These are phyloP conservation scores for Pituophis catenifer DNA, from an alignment of 2,113 vertebrate genomes.

Conservation along the genomic window DNA sequence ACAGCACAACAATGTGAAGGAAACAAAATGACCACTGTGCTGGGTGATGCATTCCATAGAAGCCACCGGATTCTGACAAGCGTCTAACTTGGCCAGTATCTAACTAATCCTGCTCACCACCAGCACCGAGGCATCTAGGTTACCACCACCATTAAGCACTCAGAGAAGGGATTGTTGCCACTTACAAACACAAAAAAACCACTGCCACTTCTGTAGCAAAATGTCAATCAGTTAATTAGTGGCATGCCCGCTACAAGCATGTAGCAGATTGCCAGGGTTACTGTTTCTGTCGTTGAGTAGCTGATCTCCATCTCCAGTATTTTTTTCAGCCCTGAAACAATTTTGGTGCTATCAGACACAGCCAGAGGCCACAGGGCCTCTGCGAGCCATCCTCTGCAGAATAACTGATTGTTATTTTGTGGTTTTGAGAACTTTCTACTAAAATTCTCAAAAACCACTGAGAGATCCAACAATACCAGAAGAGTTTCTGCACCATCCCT, in stretches of 20 bases:
- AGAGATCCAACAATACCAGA: neutral
- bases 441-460: neutral
- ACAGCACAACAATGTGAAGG: neutral
- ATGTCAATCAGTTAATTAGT: neutral
- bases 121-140: neutral
- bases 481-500: neutral
- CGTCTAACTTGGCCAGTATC: too few relatives aligned
- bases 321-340: neutral
- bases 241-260: neutral
- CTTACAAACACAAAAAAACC: neutral
- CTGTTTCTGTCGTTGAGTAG: neutral
- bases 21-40: too few relatives aligned
- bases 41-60: too few relatives aligned
- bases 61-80: too few relatives aligned
- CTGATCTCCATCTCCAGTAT: neutral
- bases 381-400: neutral
- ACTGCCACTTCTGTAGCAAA: neutral
- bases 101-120: neutral
- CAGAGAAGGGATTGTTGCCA: neutral
- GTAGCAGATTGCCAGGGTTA: neutral
- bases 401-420: neutral
- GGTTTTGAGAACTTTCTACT: neutral
- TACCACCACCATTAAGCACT: neutral
- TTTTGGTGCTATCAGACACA: neutral
- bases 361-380: neutral